Evolutionary conservation across 2,888 invertebrate species (phyloP).

Genomic region (Proisotoma minuta): DNA sequence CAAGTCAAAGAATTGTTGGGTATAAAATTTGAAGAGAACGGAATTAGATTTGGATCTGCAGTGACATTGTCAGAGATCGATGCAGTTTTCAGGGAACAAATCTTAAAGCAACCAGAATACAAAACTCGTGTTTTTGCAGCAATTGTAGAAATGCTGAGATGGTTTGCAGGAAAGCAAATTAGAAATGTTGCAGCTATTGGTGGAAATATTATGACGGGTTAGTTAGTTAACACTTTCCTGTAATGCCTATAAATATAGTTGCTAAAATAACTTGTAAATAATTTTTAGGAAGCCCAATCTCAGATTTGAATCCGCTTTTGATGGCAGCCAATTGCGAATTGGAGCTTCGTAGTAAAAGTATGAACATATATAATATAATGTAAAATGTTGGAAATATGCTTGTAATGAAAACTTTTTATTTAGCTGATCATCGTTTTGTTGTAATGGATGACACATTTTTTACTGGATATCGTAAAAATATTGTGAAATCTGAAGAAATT

Average conservation of each 20-base stretch:
- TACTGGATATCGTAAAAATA: slow-evolving; percentile 75
- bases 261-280: too few relatives aligned
- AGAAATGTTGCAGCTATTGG: slow-evolving; percentile 62
- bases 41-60: slow-evolving; percentile 72
- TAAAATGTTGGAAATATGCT: slow-evolving; percentile 23
- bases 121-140: slow-evolving; percentile 64
- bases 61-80: slow-evolving; percentile 73
- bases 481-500: slow-evolving; percentile 69
- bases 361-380: background rate
- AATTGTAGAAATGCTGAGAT: slow-evolving; percentile 78
- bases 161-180: slow-evolving; percentile 73
- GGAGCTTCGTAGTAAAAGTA: slow-evolving; percentile 58
- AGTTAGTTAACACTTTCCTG: too few relatives aligned
- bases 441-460: slow-evolving; percentile 75
- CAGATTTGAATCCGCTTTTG: slow-evolving; percentile 88
- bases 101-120: slow-evolving; percentile 49
- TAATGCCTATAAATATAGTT: too few relatives aligned
- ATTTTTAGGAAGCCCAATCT: slow-evolving; percentile 95
- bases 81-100: slow-evolving; percentile 36
- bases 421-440: slow-evolving; percentile 54
- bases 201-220: slow-evolving; percentile 91
- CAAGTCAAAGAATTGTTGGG: slow-evolving; percentile 64
- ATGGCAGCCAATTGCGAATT: slow-evolving; percentile 69
- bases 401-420: background rate
- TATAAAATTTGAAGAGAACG: slow-evolving; percentile 55